Percentiles rank a stretch among this genome's conserved stretches.
These are phyloP conservation scores for Hecatera dysodea DNA, from an alignment of 2,888 invertebrate genomes.

Conservation along the genomic window DNA sequence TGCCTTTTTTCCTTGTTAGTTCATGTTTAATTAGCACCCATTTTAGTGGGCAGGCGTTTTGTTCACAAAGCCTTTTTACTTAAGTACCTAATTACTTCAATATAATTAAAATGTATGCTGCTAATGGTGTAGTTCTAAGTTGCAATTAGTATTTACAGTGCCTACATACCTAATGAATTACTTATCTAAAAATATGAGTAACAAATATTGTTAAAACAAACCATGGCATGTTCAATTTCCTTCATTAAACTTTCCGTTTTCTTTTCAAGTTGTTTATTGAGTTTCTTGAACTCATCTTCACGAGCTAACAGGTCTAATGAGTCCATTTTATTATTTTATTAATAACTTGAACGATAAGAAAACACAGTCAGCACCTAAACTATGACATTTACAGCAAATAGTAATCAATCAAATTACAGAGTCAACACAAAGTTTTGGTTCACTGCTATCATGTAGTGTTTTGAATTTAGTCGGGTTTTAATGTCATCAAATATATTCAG, in stretches of 20 bases:
- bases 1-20: no score
- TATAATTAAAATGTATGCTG: neutral
- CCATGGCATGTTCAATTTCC: slow-evolving; percentile 86
- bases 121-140: neutral
- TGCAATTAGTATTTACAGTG: neutral
- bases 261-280: slow-evolving; percentile 86
- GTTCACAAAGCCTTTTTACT: neutral
- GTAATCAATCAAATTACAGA: neutral
- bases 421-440: neutral
- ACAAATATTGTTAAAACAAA: slow-evolving; percentile 59
- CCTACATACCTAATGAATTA: neutral
- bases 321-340: slow-evolving; percentile 76
- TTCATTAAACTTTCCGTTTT: slow-evolving; percentile 87
- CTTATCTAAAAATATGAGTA: neutral
- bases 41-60: no score
- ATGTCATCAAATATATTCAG: slow-evolving; percentile 67
- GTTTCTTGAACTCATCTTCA: slow-evolving; percentile 86
- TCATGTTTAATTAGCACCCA: no score
- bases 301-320: slow-evolving; percentile 83
- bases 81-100: neutral
- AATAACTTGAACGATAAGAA: slow-evolving; percentile 35
- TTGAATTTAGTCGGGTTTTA: slow-evolving; percentile 64
- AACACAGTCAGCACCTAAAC: neutral
- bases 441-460: neutral
- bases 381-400: slow-evolving; percentile 24